Evolutionary conservation across 1,140 invertebrate species (phyloP), one percentile per base, ranked within the genome.

Genomic region (Pogonomyrmex barbatus): DNA sequence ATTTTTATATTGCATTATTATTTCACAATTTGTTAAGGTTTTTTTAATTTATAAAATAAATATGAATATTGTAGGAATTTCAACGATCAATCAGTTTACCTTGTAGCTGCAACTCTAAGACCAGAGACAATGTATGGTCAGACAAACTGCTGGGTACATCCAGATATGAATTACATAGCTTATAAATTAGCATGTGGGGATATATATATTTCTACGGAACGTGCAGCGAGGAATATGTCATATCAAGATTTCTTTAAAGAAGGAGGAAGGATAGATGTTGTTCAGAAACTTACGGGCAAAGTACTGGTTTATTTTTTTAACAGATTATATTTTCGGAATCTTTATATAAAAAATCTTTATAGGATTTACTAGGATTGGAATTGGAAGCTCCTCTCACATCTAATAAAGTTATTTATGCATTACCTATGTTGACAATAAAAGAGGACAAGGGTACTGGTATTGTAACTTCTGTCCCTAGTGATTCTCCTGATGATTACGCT

Each of bases 91-190:
- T 92, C 96, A 9, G 96, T 99, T 36, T 99, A 95, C 94, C 96
- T 99, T 67, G 98, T 99, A 14, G 99, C 99, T 58, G 99, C 99
- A n/a, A 99, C 99, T 24, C 95, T 99, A 6, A 95, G 99, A 88
- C 99, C 99, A 12, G 99, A 99, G 95, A 99, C 99, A 1, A 99
- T 99, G 99, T 99, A 99, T 94, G 99, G 99, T 2, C 99, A 99
- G 96, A 99, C 99, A 0, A 99, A 99, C 94, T 99, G 99, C 94
- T 99, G 99, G 99, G 93, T 99, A 1, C 97, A 97, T 92, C 99
- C 99, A 4, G 98, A 99, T 91, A 98, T 99, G 90, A 97, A 97
- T 86, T 99, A 99, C 92, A 97, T 99, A 90, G 98, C 97, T 17
- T 98, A 98, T 94, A 95, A 97, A 91, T 96, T 96, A 5, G 94